A percentile compares a stretch with the other conserved stretches of the same genome.
These are phyloP conservation scores for Zaprionus vittiger DNA, from an alignment of 1,140 invertebrate species.

Conservation along the genomic window DNA sequence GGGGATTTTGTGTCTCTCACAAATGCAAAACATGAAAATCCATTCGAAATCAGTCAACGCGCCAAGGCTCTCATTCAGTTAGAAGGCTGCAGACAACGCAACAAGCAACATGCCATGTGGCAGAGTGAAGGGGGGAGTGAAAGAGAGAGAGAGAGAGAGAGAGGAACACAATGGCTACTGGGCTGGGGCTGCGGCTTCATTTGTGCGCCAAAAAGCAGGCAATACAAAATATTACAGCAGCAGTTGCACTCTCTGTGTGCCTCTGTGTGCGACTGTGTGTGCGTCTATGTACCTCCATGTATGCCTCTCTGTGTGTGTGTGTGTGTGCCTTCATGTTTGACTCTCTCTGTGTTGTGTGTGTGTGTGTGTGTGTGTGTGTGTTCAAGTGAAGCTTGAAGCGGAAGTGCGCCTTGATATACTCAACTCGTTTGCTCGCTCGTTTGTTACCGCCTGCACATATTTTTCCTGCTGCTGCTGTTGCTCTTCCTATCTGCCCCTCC, in stretches of 20 bases:
- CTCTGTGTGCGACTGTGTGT: background rate
- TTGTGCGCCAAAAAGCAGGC: slow-evolving; percentile 51
- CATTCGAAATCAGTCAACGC: slow-evolving; percentile 80
- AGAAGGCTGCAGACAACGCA: slow-evolving; percentile 48
- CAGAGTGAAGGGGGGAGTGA: background rate
- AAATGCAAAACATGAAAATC: slow-evolving; percentile 68
- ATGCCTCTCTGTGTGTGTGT: background rate
- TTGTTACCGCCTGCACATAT: slow-evolving; percentile 71
- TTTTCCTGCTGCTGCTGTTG: slow-evolving; percentile 33
- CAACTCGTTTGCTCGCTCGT: slow-evolving; percentile 79
- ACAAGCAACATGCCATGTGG: slow-evolving; percentile 18
- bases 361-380: slow-evolving; percentile 15
- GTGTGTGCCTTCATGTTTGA: too few relatives aligned
- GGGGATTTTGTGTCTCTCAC: slow-evolving; percentile 62
- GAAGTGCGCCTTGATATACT: slow-evolving; percentile 82
- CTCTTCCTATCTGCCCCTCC: background rate
- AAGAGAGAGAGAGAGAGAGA: background rate
- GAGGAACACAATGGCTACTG: slow-evolving; percentile 8
- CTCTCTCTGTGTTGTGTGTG: background rate
- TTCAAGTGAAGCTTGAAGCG: slow-evolving; percentile 68
- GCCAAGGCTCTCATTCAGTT: slow-evolving; percentile 80
- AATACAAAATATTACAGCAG: slow-evolving; percentile 45
- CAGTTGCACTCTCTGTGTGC: slow-evolving; percentile 2
- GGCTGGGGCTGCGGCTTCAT: slow-evolving; percentile 32
- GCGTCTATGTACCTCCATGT: background rate